Evolutionary conservation across 1,140 invertebrate genomes (phyloP), one percentile per base, ranked within the genome.

Genomic region (Drosophila bipectinata): DNA sequence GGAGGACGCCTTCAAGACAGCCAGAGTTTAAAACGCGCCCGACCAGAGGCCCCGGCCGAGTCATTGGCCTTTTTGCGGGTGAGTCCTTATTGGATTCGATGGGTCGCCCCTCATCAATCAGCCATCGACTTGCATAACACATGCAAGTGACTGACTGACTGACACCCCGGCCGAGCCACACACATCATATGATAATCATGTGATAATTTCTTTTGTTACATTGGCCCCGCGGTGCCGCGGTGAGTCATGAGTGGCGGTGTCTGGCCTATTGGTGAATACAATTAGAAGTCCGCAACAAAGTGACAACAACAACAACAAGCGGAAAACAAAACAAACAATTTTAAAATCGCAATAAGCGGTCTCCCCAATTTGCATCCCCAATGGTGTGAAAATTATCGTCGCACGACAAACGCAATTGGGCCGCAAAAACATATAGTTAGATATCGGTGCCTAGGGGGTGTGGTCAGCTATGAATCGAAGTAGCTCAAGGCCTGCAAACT

Each of bases 301-400:
- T 32, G 39, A 49, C 45, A 67, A 28, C 28, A 53, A 54, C 2
- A 41, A 48, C 32, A 53, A 54, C 4, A 41, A 48, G 49, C 7
- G 10, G 7, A 41, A 63, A 24, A 37, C 26, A 57, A 68, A 64
- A 48, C 48, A 60, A 51, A 60, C 49, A 72, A 56, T 47, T 79
- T 49, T 39, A 73, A 85, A 85, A 77, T 75, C 78, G 82, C 69
- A 82, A 81, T 81, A 82, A 63, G 69, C 59, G 45, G 45, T 76
- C 67, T 58, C 18, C 51, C 49, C 48, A 67, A 87, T 84, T 84
- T 66, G 63, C 82, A 87, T 28, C 6, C 26, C 26, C 26, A 28
- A 28, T 74, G 60, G 77, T 87, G 81, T 60, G 68, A 84, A 84
- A 84, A 84, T 84, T 81, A 81, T 85, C 80, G 67, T 51, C 12